Percentiles rank a stretch among this genome's conserved stretches.
Conservation (phyloP, 2,888 invertebrate genomes). For the Agrenia bidenticulata region DNA sequence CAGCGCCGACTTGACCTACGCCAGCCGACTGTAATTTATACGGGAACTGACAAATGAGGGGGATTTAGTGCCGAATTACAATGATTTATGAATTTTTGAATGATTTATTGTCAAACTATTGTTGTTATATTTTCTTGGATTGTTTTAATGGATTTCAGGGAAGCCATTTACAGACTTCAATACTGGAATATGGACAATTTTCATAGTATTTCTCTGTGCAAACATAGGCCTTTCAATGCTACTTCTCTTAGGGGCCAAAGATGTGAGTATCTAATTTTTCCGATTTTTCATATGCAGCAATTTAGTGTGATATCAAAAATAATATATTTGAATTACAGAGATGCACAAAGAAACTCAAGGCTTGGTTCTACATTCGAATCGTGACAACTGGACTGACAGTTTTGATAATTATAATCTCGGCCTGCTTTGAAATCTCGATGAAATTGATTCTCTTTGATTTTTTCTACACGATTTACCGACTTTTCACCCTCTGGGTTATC, state of each 20-base stretch:
- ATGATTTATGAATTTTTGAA: too few species aligned
- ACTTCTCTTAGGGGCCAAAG: conserved; percentile 34
- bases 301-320: not conserved
- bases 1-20: too few species aligned
- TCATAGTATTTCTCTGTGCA: conserved; percentile 41
- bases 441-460: conserved; percentile 40
- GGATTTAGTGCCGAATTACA: too few species aligned
- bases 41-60: too few species aligned
- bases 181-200: conserved; percentile 44
- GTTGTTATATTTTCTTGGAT: too few species aligned
- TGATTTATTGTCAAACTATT: too few species aligned
- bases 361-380: conserved; percentile 47
- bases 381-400: conserved; percentile 30
- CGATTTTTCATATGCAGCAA: not conserved
- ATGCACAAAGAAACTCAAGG: conserved; percentile 39
- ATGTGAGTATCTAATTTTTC: conserved; percentile 23
- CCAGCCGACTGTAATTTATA: too few species aligned
- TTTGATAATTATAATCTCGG: conserved; percentile 36
- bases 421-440: conserved; percentile 44
- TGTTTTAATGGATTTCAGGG: too few species aligned
- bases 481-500: conserved; percentile 47
- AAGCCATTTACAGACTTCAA: conserved; percentile 20
- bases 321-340: conserved; percentile 29
- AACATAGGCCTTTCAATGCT: conserved; percentile 39
- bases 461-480: conserved; percentile 42